Percentiles rank a stretch among this genome's conserved stretches.
These are phyloP conservation scores for Girardinus metallicus DNA, from an alignment of 2,797 vertebrate genomes.

Conservation along the genomic window DNA sequence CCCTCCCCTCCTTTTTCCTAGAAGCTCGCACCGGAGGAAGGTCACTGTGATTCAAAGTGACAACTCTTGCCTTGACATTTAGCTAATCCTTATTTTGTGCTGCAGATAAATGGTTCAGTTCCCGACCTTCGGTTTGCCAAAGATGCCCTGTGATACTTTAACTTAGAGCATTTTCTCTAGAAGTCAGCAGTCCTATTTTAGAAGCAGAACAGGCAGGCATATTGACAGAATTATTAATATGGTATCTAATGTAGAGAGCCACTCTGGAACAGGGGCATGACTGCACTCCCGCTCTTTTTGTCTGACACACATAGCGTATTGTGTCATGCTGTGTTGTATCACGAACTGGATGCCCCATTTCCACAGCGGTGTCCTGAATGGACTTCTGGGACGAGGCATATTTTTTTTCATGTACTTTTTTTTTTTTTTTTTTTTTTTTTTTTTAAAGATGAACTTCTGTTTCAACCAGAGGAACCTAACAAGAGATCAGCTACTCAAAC, in stretches of 20 bases:
- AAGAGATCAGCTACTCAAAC: background rate
- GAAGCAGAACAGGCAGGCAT: constrained; percentile 32
- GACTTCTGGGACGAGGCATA: background rate
- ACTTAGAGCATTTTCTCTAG: constrained; percentile 44
- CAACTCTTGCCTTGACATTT: constrained; percentile 41
- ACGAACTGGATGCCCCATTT: constrained; percentile 9
- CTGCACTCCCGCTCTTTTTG: constrained; percentile 23
- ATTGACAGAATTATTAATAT: constrained; percentile 65
- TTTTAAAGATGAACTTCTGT: background rate
- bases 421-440: too few relatives aligned
- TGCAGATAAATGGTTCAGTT: constrained; percentile 45
- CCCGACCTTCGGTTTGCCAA: constrained; percentile 14
- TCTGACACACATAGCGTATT: constrained; percentile 27
- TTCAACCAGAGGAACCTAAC: background rate
- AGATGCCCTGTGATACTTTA: constrained; percentile 39
- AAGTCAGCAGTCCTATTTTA: constrained; percentile 46
- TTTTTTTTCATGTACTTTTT: background rate
- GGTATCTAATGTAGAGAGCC: constrained; percentile 29
- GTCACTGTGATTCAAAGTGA: constrained; percentile 48
- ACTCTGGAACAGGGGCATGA: constrained; percentile 26
- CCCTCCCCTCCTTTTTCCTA: background rate
- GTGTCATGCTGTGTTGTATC: constrained; percentile 17
- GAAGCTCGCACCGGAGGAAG: constrained; percentile 28
- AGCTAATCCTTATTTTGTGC: constrained; percentile 34
- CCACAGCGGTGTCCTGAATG: background rate